Evolutionary conservation across 2,797 vertebrate genomes (phyloP).

Genomic region (Salmo trutta): DNA sequence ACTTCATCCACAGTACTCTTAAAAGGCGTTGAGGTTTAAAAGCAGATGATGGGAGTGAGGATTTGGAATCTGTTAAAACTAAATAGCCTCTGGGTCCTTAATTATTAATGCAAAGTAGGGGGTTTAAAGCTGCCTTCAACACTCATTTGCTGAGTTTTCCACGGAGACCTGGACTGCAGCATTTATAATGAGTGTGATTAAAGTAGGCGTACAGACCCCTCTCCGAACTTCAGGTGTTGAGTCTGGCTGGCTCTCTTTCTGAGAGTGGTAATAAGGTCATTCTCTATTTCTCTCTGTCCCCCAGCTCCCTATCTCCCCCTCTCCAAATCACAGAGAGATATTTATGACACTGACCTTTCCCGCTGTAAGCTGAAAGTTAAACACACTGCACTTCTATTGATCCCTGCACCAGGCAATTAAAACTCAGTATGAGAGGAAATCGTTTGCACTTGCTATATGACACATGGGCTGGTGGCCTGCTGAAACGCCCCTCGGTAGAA

Average conservation of each 20-base stretch:
- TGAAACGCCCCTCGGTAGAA: background rate
- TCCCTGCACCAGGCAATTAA: slow-evolving; percentile 16
- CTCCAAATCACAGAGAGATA: slow-evolving; percentile 44
- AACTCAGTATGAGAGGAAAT: slow-evolving; percentile 8
- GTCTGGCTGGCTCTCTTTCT: slow-evolving; percentile 27
- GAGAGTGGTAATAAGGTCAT: slow-evolving; percentile 52
- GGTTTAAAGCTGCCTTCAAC: slow-evolving; percentile 41
- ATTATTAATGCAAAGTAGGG: slow-evolving; percentile 70
- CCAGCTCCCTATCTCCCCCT: slow-evolving; percentile 10
- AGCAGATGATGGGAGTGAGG: slow-evolving; percentile 11
- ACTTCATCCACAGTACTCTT: background rate
- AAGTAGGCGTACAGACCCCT: slow-evolving; percentile 30
- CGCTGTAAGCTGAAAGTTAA: slow-evolving; percentile 17
- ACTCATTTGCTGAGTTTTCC: slow-evolving; percentile 64
- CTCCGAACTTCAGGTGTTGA: slow-evolving; percentile 32
- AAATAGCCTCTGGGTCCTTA: slow-evolving; percentile 60
- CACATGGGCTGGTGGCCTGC: background rate
- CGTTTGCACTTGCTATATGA: slow-evolving; percentile 5
- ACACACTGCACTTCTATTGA: slow-evolving; percentile 13
- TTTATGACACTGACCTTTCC: slow-evolving; percentile 58
- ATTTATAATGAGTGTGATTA: slow-evolving; percentile 63
- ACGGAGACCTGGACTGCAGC: slow-evolving; percentile 52
- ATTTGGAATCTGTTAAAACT: slow-evolving; percentile 52
- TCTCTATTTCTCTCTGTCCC: slow-evolving; percentile 24
- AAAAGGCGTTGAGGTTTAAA: background rate